phyloP scores from a whole-genome alignment of 1,140 invertebrate genomes.

The Drosophila setifemur region DNA sequence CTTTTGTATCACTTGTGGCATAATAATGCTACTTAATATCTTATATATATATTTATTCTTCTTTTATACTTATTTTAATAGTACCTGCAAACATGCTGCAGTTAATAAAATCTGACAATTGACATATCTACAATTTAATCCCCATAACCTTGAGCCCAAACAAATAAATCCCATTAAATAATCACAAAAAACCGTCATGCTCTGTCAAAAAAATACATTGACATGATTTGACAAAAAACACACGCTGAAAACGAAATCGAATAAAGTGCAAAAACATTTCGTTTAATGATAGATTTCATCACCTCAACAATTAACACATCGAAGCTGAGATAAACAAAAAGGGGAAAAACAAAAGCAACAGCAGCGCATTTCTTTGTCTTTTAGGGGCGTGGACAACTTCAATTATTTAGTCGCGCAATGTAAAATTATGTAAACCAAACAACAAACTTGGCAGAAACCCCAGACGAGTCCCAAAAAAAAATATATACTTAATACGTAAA shows the following conservation, averaged over 20 bases:
- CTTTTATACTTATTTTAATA: too few relatives aligned
- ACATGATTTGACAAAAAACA: slow-evolving; percentile 8
- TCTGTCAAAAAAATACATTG: slow-evolving; percentile 26
- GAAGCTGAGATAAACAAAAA: background rate
- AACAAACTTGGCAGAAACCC: slow-evolving; percentile 15
- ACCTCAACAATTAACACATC: slow-evolving; percentile 40
- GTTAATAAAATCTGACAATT: too few relatives aligned
- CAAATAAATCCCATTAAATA: slow-evolving; percentile 13
- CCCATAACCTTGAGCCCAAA: slow-evolving; percentile 38
- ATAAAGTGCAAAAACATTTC: slow-evolving; percentile 2
- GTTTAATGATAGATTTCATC: slow-evolving; percentile 33
- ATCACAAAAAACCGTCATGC: slow-evolving; percentile 41
- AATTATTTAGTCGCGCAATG: slow-evolving; percentile 32
- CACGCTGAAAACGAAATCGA: slow-evolving; percentile 7
- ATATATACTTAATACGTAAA: slow-evolving; percentile 43
- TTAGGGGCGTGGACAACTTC: slow-evolving; percentile 18
- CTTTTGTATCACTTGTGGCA: too few relatives aligned
- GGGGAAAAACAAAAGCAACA: background rate
- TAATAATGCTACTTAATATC: too few relatives aligned
- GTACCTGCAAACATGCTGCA: too few relatives aligned
- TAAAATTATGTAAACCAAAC: slow-evolving; percentile 42
- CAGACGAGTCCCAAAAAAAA: slow-evolving; percentile 17
- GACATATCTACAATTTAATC: too few relatives aligned
- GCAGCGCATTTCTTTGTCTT: background rate
- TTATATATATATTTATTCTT: too few relatives aligned